Base-by-base conservation (phyloP, 2,113 vertebrate genomes). In the Riparia riparia region DNA sequence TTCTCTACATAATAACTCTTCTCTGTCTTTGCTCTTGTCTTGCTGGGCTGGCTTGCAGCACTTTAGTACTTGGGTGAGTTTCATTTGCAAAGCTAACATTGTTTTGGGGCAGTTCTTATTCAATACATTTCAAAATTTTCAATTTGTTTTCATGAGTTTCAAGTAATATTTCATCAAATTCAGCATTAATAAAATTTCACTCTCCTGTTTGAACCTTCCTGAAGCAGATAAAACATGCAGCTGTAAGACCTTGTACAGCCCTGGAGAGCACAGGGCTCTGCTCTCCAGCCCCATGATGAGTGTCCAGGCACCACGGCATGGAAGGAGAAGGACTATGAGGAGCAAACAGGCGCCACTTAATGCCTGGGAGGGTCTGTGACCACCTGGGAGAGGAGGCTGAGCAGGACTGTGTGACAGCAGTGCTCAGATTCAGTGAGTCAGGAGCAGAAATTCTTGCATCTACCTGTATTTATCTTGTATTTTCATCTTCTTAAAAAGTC, bases 231-330 rank as follows among this genome's bases (percentile, higher is more conserved):
- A 68, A 77, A 56, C 13, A 32, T 14, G 24, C 41, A 89, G 50
- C 60, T 74, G 12, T 34, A 70, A 34, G 12, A 60, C 13, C n/a
- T 69, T 39, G 22, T 14, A 8, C 16, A 61, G 22, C 34, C 14
- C 39, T 63, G 26, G 49, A 81, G 15, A 69, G 7, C 7, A 2
- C 24, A 32, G 41, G 15, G 39, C 32, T 64, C 29, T 68, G 28
- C 17, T 72, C 34, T 64, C 39, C 0, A 0, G 34, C 14, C 3
- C 1, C 1, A 3, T 15, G 34, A 31, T 13, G 37, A 61, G 29
- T 7, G 24, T 78, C n/a, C 60, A 73, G 32, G 37, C 32, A 10
- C 8, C 28, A 71, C 34, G 22, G 18, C 51, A 87, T 41, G 41
- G 18, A 73, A 89, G 50, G 22, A 47, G 14, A 21, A 49, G 34